Evolutionary conservation across 2,113 vertebrate genomes (phyloP).

Genomic region (Taxidea taxus): DNA sequence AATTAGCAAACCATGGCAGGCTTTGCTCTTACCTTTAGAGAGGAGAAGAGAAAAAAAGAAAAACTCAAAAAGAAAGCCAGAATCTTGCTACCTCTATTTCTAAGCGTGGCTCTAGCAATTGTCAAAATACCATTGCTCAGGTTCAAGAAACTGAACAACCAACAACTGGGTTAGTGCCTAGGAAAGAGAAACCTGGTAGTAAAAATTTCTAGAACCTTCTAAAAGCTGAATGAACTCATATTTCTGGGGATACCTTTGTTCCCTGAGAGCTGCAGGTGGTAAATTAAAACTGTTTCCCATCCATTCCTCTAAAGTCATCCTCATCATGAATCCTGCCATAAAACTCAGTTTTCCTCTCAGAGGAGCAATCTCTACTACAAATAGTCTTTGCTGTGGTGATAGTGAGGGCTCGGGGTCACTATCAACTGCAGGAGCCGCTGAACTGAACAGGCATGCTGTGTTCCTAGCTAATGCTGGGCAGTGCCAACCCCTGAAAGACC

Average conservation of each 20-base stretch:
- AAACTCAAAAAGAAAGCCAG: not conserved
- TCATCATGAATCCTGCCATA: not conserved
- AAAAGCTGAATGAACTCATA: not conserved
- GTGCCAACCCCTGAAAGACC: not conserved
- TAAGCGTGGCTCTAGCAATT: not conserved
- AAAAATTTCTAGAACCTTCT: conserved; percentile 49
- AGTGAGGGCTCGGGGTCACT: not conserved
- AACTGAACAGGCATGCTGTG: not conserved
- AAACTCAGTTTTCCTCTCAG: not conserved
- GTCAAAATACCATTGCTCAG: not conserved
- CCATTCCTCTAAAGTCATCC: not conserved
- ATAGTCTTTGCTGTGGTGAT: not conserved
- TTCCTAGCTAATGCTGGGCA: not conserved
- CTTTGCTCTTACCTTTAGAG: not conserved
- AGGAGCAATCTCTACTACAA: not conserved
- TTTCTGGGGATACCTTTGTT: not conserved
- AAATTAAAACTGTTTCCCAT: not conserved
- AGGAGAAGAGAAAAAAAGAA: not conserved
- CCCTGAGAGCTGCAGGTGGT: not conserved
- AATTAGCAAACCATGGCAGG: conserved; percentile 20
- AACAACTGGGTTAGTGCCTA: not conserved
- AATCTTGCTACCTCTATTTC: not conserved
- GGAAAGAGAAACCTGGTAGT: not conserved
- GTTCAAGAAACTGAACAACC: not conserved
- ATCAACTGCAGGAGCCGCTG: not conserved